A percentile compares a stretch with the other conserved stretches of the same genome.
These are phyloP conservation scores for Falcaria lacertinaria DNA, from an alignment of 2,888 invertebrate species.

Conservation along the genomic window DNA sequence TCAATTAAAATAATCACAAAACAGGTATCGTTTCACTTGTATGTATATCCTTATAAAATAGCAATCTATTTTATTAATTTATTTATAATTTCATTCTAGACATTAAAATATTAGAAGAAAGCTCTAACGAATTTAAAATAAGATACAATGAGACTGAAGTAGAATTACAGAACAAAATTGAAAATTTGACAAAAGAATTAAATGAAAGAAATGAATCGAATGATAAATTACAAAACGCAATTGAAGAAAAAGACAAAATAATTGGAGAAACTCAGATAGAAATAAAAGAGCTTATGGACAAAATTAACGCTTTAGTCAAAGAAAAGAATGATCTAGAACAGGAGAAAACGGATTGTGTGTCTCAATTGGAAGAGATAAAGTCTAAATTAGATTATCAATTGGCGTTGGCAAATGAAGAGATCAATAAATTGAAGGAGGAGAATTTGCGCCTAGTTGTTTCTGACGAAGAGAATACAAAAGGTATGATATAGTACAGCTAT, in stretches of 20 bases:
- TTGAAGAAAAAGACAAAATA: conserved; percentile 31
- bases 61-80: background rate
- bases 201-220: conserved; percentile 22
- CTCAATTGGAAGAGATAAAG: conserved; percentile 13
- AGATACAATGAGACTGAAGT: conserved; percentile 18
- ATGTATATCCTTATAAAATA: background rate
- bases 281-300: conserved; percentile 21
- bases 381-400: conserved; percentile 9
- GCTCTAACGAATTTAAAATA: conserved; percentile 25
- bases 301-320: conserved; percentile 33
- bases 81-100: conserved; percentile 24
- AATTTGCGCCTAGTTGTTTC: conserved; percentile 21
- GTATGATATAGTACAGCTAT: no score
- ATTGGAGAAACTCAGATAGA: conserved; percentile 31
- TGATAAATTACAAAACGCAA: conserved; percentile 27
- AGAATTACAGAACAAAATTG: conserved; percentile 16
- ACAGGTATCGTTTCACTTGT: no score
- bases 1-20: no score
- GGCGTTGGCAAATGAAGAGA: conserved; percentile 10
- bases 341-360: conserved; percentile 16
- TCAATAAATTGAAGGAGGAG: conserved; percentile 19
- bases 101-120: conserved; percentile 24
- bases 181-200: conserved; percentile 19
- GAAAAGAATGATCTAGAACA: conserved; percentile 22
- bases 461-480: conserved; percentile 37